Evolutionary conservation across 2,888 invertebrate genomes (phyloP), one percentile per base, ranked within the genome.

Genomic region (Empis livida): DNA sequence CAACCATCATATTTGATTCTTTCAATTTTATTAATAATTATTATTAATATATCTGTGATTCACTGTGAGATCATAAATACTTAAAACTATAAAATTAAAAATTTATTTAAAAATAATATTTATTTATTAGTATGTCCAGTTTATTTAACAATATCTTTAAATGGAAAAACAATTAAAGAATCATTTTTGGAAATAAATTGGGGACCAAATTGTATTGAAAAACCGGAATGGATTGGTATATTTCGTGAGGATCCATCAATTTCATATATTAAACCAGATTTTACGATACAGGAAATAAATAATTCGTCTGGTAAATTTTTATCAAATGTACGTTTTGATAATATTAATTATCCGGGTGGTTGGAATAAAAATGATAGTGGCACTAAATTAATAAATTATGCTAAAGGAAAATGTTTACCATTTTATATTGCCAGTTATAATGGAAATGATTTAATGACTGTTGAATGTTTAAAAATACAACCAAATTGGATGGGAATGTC

Each of bases 401-500:
- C 61, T 3, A 75, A 72, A 14, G 72, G 73, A 13, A 76, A 75
- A 56, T 86, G 85, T 57, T 70, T 84, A 30, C 79, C 82, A 57
- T 83, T 79, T 46, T 84, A 83, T 77, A 77, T 80, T 14, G 80
- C 79, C 13, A 79, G 83, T n/a, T 75, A 73, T 41, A 77, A 74
- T 43, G 74, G 71, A 16, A 71, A 80, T 49, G 75, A 83, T 50
- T 65, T 78, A 30, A 73, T 80, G 40, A 74, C 74, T 45, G 59
- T 68, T 1, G 78, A 82, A 56, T 90, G 90, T 60, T 67, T 91
- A 20, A 81, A 80, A 61, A 84, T 87, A 51, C 81, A 84, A 61
- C 89, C 90, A 0, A 84, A 82, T 20, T 91, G 91, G 90, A 87
- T 90, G 87, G 75, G 77, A 57, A 82, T 86, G 43, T 56, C 58